Percentiles rank a stretch among this genome's conserved stretches.
Conservation (phyloP, 2,888 invertebrate species). For the Sepiola atlantica region DNA sequence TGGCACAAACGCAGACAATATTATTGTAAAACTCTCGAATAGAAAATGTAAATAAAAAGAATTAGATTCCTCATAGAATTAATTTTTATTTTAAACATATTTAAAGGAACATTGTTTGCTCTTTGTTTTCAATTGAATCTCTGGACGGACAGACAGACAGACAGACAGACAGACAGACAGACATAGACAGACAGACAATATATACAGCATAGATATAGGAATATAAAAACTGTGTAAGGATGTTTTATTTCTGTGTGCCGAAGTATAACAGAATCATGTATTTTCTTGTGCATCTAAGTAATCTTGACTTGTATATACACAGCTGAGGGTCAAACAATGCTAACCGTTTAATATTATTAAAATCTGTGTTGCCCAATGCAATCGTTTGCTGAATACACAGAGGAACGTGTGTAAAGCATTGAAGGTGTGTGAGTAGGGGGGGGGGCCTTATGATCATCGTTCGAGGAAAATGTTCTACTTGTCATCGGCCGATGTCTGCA, state of each 20-base stretch:
- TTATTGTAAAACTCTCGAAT: too few species aligned
- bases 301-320: not conserved
- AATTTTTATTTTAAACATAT: too few species aligned
- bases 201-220: not conserved
- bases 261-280: not conserved
- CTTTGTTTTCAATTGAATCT: too few species aligned
- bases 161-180: not conserved
- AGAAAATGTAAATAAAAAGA: too few species aligned
- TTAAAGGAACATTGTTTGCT: too few species aligned
- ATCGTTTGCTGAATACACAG: not conserved
- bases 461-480: not conserved
- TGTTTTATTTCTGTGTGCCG: too few species aligned
- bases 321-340: not conserved
- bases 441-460: not conserved
- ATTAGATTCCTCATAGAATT: too few species aligned
- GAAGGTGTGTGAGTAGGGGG: not conserved
- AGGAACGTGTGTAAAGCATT: not conserved
- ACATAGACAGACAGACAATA: not conserved
- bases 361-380: not conserved
- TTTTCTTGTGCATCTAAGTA: not conserved
- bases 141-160: too few species aligned
- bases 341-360: slow-evolving; percentile 32
- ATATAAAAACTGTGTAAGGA: too few species aligned
- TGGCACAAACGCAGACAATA: too few species aligned
- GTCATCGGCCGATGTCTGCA: not conserved